These are phyloP conservation scores for Istiophorus platypterus DNA, from an alignment of 2,113 vertebrate species.

Conservation along the genomic window DNA sequence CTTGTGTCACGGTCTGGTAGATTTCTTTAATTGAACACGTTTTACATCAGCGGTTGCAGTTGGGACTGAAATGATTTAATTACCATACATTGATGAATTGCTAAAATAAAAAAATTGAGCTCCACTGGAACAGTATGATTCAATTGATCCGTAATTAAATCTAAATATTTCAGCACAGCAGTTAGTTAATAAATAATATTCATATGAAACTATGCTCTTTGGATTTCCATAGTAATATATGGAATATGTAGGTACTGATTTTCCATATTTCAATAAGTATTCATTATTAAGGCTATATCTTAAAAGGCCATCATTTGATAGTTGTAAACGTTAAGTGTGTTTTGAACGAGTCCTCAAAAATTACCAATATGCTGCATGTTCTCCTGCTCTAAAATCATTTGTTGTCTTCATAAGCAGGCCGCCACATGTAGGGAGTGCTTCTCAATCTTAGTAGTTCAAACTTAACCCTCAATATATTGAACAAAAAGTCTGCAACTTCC, in stretches of 20 bases:
- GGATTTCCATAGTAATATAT: background rate
- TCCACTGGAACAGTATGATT: constrained; percentile 18
- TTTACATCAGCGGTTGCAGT: constrained; percentile 47
- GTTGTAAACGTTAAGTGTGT: background rate
- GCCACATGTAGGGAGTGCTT: background rate
- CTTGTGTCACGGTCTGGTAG: constrained; percentile 53
- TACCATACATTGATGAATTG: constrained; percentile 26
- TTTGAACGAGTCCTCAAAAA: background rate
- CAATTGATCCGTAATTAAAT: constrained; percentile 40
- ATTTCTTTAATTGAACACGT: constrained; percentile 67
- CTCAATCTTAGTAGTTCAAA: no score
- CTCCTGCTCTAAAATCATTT: background rate
- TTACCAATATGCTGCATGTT: background rate
- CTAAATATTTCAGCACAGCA: constrained; percentile 14
- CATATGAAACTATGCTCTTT: background rate
- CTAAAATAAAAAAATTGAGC: constrained; percentile 39
- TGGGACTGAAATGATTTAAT: constrained; percentile 58
- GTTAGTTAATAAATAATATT: constrained; percentile 33
- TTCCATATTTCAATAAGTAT: background rate
- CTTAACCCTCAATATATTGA: background rate
- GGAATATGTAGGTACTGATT: background rate
- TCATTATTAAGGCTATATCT: background rate
- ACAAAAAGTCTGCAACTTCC: background rate
- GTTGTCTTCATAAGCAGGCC: background rate
- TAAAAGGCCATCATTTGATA: background rate